Evolutionary conservation across 2,113 vertebrate species (phyloP).

Genomic region (Equus quagga): DNA sequence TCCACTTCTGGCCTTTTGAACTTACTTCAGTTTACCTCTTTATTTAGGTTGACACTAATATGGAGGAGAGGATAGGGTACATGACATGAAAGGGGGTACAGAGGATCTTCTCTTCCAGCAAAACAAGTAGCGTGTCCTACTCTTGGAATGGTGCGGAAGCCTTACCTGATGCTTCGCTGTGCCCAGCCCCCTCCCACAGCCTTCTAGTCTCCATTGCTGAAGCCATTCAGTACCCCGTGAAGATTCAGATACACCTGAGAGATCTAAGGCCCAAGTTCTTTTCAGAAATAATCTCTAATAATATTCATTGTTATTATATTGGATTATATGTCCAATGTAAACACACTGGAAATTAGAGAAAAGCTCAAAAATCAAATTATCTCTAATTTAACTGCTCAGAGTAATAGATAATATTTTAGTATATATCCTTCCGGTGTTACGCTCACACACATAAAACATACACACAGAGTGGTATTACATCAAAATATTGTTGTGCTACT

Average conservation of each 20-base stretch:
- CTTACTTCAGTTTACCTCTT: neutral
- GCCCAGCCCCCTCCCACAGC: neutral
- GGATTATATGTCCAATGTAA: neutral
- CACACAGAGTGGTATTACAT: neutral
- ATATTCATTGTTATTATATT: neutral
- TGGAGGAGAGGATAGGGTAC: neutral
- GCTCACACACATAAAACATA: neutral
- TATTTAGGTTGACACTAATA: neutral
- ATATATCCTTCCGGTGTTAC: neutral
- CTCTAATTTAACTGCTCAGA: neutral
- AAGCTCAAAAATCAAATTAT: neutral
- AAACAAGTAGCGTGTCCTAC: neutral
- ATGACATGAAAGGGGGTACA: rapidly evolving
- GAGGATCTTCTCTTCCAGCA: neutral
- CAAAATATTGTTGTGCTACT: neutral
- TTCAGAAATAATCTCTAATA: neutral
- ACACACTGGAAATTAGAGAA: neutral
- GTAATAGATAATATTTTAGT: neutral
- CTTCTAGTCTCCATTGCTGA: neutral
- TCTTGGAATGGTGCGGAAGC: neutral
- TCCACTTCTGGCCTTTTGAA: neutral
- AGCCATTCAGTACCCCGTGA: rapidly evolving
- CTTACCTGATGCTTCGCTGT: neutral
- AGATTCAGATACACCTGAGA: neutral
- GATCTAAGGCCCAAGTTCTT: neutral